A percentile compares a stretch with the other conserved stretches of the same genome.
These are phyloP conservation scores for Anhinga anhinga DNA, from an alignment of 2,113 vertebrate genomes.

Conservation along the genomic window DNA sequence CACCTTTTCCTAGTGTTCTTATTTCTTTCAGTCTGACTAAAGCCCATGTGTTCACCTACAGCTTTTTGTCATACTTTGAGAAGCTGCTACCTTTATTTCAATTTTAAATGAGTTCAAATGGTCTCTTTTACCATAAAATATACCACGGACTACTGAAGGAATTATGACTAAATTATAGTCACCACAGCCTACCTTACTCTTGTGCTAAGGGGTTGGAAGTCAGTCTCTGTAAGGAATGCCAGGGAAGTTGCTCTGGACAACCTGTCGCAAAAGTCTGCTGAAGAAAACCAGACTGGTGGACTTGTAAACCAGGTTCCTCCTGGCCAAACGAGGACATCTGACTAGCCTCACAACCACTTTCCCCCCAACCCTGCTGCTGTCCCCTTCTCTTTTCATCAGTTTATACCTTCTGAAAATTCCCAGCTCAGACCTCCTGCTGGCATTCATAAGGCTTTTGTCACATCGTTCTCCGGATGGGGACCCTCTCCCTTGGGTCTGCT, in stretches of 20 bases:
- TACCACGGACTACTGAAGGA: neutral
- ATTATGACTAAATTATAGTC: neutral
- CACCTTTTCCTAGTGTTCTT: neutral
- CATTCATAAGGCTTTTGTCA: fast-evolving
- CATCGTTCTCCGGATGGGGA: fast-evolving
- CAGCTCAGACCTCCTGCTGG: neutral
- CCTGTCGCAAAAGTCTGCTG: neutral
- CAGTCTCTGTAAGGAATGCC: neutral
- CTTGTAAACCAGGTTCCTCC: neutral
- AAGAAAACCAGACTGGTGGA: fast-evolving
- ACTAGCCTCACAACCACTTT: neutral
- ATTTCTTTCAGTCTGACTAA: neutral
- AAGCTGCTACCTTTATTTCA: neutral
- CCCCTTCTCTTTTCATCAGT: neutral
- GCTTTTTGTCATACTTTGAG: neutral
- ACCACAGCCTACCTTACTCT: neutral
- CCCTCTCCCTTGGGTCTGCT: neutral
- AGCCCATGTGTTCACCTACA: neutral
- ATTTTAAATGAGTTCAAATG: neutral
- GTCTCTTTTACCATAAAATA: neutral
- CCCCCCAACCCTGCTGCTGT: fast-evolving
- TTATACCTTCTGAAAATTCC: neutral
- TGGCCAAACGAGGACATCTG: neutral
- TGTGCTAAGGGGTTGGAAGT: neutral
- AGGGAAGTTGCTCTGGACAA: neutral